These are phyloP conservation scores for Taenioides sp. DNA, from an alignment of 2,797 vertebrate species.

Conservation along the genomic window DNA sequence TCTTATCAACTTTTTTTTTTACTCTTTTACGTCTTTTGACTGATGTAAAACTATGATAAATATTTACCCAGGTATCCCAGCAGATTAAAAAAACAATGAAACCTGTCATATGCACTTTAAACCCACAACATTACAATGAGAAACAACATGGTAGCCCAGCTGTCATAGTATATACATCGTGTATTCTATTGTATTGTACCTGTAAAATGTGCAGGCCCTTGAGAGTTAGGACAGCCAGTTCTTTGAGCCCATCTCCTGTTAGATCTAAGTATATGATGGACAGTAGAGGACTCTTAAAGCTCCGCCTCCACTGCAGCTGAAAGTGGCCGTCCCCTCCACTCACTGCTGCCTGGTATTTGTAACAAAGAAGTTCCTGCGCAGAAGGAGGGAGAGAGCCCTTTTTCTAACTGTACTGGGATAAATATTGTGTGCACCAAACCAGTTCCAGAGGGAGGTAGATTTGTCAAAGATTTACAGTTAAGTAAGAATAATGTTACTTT, in stretches of 20 bases:
- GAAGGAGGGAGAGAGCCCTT: conserved; percentile 14
- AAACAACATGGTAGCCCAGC: background rate
- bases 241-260: conserved; percentile 85
- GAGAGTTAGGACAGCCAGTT: conserved; percentile 87
- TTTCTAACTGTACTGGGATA: background rate
- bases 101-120: background rate
- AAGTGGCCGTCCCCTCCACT: conserved; percentile 62
- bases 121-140: background rate
- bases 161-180: background rate
- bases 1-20: too few relatives aligned
- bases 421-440: background rate
- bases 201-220: conserved; percentile 90
- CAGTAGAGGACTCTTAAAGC: conserved; percentile 88
- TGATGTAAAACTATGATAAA: too few relatives aligned
- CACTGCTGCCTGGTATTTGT: conserved; percentile 75
- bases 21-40: too few relatives aligned
- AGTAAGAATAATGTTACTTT: too few relatives aligned
- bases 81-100: too few relatives aligned
- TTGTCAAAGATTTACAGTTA: too few relatives aligned
- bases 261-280: conserved; percentile 87
- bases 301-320: conserved; percentile 82
- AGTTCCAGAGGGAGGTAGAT: background rate
- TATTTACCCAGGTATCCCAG: too few relatives aligned
- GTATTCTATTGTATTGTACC: conserved; percentile 61
- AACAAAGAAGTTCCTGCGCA: conserved; percentile 88